Evolutionary conservation across 2,888 invertebrate genomes (phyloP).

Genomic region (Choristoneura rosaceana): DNA sequence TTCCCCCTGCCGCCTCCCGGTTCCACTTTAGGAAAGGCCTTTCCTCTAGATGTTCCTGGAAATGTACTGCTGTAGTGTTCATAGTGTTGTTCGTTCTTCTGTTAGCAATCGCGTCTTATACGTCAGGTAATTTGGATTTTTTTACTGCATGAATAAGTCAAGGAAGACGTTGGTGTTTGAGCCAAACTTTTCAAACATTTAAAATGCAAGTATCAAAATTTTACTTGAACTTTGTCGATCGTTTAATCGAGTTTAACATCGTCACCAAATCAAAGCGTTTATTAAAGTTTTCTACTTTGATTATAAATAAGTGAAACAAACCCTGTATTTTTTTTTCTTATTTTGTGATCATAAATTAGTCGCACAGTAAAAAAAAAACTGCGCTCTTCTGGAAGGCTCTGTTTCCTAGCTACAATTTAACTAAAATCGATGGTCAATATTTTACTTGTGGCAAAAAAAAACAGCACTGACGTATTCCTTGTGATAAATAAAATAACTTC

Average conservation of each 20-base stretch:
- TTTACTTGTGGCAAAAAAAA: background rate
- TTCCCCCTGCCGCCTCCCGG: slow-evolving; percentile 89
- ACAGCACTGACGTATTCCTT: background rate
- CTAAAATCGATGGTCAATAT: too few relatives aligned
- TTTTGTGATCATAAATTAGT: too few relatives aligned
- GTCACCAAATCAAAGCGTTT: too few relatives aligned
- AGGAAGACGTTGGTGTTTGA: background rate
- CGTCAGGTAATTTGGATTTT: slow-evolving; percentile 88
- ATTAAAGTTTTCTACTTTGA: too few relatives aligned
- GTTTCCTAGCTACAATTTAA: too few relatives aligned
- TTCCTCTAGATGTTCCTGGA: slow-evolving; percentile 95
- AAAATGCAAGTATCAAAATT: background rate
- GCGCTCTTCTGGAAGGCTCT: too few relatives aligned
- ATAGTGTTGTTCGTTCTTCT: slow-evolving; percentile 93
- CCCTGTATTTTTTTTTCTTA: too few relatives aligned
- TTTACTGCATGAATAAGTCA: background rate
- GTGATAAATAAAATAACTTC: background rate
- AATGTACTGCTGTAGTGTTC: slow-evolving; percentile 95
- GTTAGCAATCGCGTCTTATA: slow-evolving; percentile 93
- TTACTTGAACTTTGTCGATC: background rate
- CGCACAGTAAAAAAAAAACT: too few relatives aligned
- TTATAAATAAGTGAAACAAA: too few relatives aligned
- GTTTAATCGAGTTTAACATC: too few relatives aligned
- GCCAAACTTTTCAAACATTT: background rate
- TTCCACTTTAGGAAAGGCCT: slow-evolving; percentile 95